Conservation (phyloP, 64 coral and sea anemone species). For the Dendrophyllia cribrosa region DNA sequence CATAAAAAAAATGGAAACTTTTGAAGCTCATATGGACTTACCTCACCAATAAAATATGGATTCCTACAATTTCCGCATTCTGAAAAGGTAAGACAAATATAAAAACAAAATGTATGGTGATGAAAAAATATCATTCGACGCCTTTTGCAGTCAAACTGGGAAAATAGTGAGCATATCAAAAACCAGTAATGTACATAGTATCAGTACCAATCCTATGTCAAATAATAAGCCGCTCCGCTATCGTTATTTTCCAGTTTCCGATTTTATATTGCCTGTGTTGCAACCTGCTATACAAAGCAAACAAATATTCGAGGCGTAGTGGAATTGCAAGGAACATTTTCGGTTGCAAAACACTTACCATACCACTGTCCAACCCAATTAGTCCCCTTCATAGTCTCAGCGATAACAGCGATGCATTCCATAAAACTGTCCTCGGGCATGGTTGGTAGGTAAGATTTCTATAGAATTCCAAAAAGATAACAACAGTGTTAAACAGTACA, state of each 20-base stretch:
- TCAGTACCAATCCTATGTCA: no score
- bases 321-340: no score
- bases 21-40: background rate
- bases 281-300: no score
- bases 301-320: no score
- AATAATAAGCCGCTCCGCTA: no score
- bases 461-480: background rate
- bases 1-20: background rate
- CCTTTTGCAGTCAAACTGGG: no score
- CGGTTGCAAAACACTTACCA: background rate
- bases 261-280: no score
- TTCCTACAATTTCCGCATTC: constrained; percentile 25
- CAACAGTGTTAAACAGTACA: background rate
- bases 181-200: no score
- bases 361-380: constrained; percentile 2
- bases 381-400: background rate
- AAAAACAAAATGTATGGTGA: background rate
- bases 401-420: constrained; percentile 22
- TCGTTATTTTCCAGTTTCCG: no score
- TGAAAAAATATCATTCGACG: background rate
- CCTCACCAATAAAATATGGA: constrained; percentile 42
- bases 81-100: background rate
- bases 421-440: constrained; percentile 47
- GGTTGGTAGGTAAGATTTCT: constrained; percentile 58
- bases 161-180: no score